These are phyloP conservation scores for Hydropsyche betteni DNA, from an alignment of 2,888 invertebrate genomes.

Conservation along the genomic window DNA sequence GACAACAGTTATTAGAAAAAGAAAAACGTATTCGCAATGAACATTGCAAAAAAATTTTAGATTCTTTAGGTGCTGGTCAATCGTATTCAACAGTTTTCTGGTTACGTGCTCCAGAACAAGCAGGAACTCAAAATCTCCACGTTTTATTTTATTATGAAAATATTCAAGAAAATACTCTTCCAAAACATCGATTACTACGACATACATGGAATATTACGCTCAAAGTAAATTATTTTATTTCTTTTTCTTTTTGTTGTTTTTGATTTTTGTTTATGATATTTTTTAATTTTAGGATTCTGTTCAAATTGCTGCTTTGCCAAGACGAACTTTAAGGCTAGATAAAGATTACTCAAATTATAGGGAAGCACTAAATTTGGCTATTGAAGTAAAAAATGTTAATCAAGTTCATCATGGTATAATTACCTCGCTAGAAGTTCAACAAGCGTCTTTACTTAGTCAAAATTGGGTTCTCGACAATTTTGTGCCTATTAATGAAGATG, in stretches of 20 bases:
- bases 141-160: conserved; percentile 78
- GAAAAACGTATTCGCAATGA: conserved; percentile 48
- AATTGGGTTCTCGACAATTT: conserved; percentile 68
- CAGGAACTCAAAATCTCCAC: conserved; percentile 71
- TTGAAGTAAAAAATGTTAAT: conserved; percentile 76
- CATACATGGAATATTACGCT: conserved; percentile 73
- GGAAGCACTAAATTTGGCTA: conserved; percentile 72
- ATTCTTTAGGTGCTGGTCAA: conserved; percentile 65
- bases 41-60: conserved; percentile 52
- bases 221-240: conserved; percentile 54
- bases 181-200: conserved; percentile 67
- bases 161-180: conserved; percentile 41
- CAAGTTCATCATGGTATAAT: conserved; percentile 69
- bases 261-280: not conserved
- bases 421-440: conserved; percentile 67
- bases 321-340: conserved; percentile 62
- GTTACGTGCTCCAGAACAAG: conserved; percentile 74
- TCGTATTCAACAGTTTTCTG: conserved; percentile 68
- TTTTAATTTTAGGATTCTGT: conserved; percentile 63
- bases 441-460: conserved; percentile 69
- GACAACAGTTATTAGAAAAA: conserved; percentile 46
- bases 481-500: conserved; percentile 56
- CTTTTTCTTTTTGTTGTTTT: conserved; percentile 15
- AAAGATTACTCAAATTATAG: conserved; percentile 56
- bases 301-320: conserved; percentile 65